Evolutionary conservation across 2,797 vertebrate genomes (phyloP), one percentile per base, ranked within the genome.

Genomic region (Threskiornis aethiopicus): DNA sequence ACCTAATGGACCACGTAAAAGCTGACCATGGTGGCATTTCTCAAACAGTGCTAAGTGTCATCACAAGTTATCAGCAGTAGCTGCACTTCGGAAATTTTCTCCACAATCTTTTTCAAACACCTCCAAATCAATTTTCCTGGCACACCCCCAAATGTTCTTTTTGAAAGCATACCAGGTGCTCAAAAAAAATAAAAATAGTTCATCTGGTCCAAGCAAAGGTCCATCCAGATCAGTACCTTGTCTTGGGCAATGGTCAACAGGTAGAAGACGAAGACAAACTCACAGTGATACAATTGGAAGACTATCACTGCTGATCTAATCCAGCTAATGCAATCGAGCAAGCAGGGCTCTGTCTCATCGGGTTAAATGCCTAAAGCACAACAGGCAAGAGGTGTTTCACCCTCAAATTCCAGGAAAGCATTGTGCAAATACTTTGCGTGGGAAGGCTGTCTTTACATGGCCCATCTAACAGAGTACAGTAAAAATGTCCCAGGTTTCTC

Each of bases 341-440:
- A 93, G 81, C 66, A 91, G 72, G 10, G 72, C 81, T 95, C 95
- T 95, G 96, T 89, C 92, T 97, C 92, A 86, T 78, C 57, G 87
- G 91, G 83, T 97, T 96, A 95, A 97, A 91, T 90, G 95, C 93
- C 97, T 93, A 96, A 92, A 96, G 94, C 91, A 88, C 91, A 96
- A 97, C 93, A 96, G 90, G 54, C 96, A 96, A 97, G 95, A 97
- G 92, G 49, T 71, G 82, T 93, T 98, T 97, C 95, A 97, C 67
- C 85, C 94, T 96, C 92, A 96, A 95, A 97, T 97, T 97, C 97
- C 96, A 96, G 80, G 78, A 98, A 98, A 94, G 96, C 83, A 59
- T 91, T 97, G 96, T 97, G 96, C 82, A 98, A 98, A 97, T 89
- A 77, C 84, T 94, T 90, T 93, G 89, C 67, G 96, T 91, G 78